Evolutionary conservation across 1,140 invertebrate genomes (phyloP).

Genomic region (Meloidogyne floridensis): DNA sequence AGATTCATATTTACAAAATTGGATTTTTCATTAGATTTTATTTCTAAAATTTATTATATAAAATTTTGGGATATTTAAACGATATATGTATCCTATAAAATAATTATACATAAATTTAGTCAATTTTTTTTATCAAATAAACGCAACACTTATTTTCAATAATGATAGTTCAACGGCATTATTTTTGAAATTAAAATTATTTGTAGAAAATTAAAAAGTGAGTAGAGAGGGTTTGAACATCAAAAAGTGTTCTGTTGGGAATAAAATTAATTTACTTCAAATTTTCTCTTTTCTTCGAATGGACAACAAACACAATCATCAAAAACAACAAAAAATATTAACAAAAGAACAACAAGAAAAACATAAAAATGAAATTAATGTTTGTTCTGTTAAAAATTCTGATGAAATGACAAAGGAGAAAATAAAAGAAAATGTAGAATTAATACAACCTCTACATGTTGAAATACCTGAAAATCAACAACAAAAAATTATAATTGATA

Average conservation of each 20-base stretch:
- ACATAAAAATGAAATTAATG: background rate
- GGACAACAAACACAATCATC: background rate
- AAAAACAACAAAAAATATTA: background rate
- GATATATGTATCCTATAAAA: no score
- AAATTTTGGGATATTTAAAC: no score
- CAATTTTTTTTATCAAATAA: no score
- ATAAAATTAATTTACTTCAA: background rate
- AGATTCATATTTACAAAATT: no score
- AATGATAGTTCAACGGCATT: no score
- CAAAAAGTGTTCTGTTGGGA: background rate
- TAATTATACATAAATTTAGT: no score
- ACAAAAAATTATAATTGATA: slow-evolving; percentile 5
- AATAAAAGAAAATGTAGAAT: background rate
- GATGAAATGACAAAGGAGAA: background rate
- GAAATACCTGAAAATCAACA: slow-evolving; percentile 1
- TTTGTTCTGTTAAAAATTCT: background rate
- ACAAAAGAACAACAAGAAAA: background rate
- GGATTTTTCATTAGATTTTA: no score
- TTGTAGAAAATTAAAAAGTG: background rate
- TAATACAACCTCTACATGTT: slow-evolving; percentile 3
- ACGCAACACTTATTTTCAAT: no score
- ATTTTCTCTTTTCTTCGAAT: background rate
- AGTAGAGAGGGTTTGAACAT: background rate
- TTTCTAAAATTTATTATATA: no score
- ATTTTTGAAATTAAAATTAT: background rate